A percentile compares a stretch with the other conserved stretches of the same genome.
Evolutionary conservation across 2,888 invertebrate genomes (phyloP).

Genomic region (Eupithecia tripunctaria): DNA sequence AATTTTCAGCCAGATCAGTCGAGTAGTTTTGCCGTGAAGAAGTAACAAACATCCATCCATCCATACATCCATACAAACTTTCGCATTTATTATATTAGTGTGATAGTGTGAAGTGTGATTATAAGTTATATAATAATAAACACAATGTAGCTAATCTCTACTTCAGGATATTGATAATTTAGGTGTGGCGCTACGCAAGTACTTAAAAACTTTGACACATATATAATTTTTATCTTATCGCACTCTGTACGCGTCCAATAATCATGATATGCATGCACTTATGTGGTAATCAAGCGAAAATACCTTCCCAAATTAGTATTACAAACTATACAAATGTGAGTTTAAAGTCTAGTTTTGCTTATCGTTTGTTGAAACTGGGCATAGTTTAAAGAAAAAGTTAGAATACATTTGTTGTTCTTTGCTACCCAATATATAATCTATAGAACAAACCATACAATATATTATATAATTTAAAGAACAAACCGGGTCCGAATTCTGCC

Average conservation of each 20-base stretch:
- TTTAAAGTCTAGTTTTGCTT: not conserved
- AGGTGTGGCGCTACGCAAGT: not conserved
- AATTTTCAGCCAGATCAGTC: too few relatives aligned
- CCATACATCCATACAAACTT: too few relatives aligned
- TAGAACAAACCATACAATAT: too few relatives aligned
- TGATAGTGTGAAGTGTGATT: too few relatives aligned
- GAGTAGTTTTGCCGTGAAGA: too few relatives aligned
- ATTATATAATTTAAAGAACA: too few relatives aligned
- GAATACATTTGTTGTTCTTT: not conserved
- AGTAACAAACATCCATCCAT: too few relatives aligned
- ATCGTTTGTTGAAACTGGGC: not conserved
- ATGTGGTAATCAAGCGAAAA: not conserved
- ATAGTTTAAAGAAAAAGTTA: not conserved
- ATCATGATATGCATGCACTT: not conserved
- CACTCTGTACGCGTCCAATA: not conserved
- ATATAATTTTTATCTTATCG: not conserved
- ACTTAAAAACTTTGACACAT: slow-evolving; percentile 1
- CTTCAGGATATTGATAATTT: not conserved
- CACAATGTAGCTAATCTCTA: too few relatives aligned
- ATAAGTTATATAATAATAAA: too few relatives aligned
- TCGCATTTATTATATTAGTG: too few relatives aligned
- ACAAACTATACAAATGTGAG: not conserved
- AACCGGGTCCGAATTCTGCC: too few relatives aligned
- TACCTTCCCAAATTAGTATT: not conserved
- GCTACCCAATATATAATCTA: too few relatives aligned